Evolutionary conservation across 1,140 invertebrate species (phyloP).

Genomic region (Lepeophtheirus salmonis): DNA sequence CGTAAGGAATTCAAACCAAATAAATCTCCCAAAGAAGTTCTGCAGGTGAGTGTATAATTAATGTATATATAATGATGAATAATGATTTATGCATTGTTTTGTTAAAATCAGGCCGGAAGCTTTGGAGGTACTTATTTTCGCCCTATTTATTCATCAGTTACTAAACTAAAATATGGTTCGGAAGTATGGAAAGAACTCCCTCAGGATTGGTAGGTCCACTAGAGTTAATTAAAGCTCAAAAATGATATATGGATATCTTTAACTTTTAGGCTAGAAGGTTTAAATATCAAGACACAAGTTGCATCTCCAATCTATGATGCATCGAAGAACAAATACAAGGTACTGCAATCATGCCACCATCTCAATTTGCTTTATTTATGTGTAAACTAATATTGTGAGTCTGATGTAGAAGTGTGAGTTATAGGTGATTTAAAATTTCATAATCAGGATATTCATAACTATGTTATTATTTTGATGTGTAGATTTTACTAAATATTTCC

Average conservation of each 20-base stretch:
- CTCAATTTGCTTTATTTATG: no score
- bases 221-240: constrained; percentile 18
- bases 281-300: constrained; percentile 17
- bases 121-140: constrained; percentile 22
- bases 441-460: no score
- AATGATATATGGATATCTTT: constrained; percentile 7
- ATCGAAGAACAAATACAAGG: constrained; percentile 20
- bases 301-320: constrained; percentile 20
- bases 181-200: constrained; percentile 21
- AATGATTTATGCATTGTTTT: neutral
- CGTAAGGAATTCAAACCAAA: constrained; percentile 19
- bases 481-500: no score
- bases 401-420: no score
- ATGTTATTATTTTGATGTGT: no score
- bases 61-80: neutral
- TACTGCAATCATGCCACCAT: no score
- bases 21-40: constrained; percentile 19
- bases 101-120: constrained; percentile 12
- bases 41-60: constrained; percentile 14
- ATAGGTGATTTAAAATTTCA: no score
- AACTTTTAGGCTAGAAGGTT: constrained; percentile 4
- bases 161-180: constrained; percentile 16
- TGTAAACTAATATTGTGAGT: no score
- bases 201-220: constrained; percentile 20
- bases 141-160: constrained; percentile 20